Evolutionary conservation across 1,140 invertebrate genomes (phyloP).

Genomic region (Chelonus insularis): DNA sequence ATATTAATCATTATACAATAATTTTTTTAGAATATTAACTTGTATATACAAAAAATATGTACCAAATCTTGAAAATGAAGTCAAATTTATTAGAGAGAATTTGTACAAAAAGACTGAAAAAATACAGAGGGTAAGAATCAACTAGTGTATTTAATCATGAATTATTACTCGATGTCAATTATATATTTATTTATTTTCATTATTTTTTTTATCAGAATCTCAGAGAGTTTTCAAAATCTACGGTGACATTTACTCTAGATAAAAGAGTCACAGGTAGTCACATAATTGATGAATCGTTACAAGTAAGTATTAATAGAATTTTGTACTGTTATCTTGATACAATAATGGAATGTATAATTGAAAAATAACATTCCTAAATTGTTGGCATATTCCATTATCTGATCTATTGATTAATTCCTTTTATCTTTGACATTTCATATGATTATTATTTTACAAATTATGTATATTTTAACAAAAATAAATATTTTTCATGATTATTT

Average conservation of each 20-base stretch:
- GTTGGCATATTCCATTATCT: too few species aligned
- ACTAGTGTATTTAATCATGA: conserved; percentile 14
- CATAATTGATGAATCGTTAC: conserved; percentile 72
- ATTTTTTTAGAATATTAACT: conserved; percentile 46
- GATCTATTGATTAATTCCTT: too few species aligned
- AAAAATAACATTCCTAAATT: too few species aligned
- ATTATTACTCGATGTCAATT: conserved; percentile 5
- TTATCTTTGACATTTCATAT: too few species aligned
- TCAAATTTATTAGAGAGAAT: conserved; percentile 53
- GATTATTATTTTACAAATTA: too few species aligned
- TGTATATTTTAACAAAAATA: too few species aligned
- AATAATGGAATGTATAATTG: too few species aligned
- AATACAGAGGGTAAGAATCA: conserved; percentile 48
- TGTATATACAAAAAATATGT: conserved; percentile 54
- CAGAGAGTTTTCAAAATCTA: conserved; percentile 44
- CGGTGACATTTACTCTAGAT: conserved; percentile 57
- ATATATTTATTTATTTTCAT: too few species aligned
- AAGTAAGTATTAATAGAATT: conserved; percentile 47
- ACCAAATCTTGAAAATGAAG: conserved; percentile 47
- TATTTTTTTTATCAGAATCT: too few species aligned
- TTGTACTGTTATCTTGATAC: conserved; percentile 5
- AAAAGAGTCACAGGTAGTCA: conserved; percentile 68
- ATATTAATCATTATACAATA: conserved; percentile 13
- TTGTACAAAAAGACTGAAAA: conserved; percentile 56
- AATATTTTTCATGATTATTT: background rate